Conservation (phyloP, 2,888 invertebrate species). For the Hypomecis punctinalis region DNA sequence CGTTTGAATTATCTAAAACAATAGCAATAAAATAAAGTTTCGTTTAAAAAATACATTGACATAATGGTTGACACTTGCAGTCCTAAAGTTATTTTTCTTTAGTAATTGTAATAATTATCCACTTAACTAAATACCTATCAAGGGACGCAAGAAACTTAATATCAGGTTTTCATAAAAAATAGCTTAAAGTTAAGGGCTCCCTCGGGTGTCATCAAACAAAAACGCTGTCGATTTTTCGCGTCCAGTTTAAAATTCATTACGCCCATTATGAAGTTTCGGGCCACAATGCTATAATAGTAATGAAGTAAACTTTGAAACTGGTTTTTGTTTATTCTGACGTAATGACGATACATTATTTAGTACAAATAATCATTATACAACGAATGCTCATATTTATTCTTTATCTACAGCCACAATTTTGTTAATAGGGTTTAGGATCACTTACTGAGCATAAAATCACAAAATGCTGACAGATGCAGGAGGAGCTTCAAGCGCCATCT, state of each 20-base stretch:
- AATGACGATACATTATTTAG: constrained; percentile 27
- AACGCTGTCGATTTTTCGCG: constrained; percentile 34
- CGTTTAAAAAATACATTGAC: too few species aligned
- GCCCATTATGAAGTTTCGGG: constrained; percentile 34
- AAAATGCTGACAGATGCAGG: too few species aligned
- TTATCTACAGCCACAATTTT: too few species aligned
- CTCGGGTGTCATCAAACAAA: constrained; percentile 12
- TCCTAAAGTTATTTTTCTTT: too few species aligned
- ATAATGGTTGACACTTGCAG: too few species aligned
- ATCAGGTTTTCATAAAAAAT: background rate
- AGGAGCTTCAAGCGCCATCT: too few species aligned
- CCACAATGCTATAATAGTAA: constrained; percentile 43
- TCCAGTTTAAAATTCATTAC: constrained; percentile 38
- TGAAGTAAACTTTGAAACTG: constrained; percentile 41
- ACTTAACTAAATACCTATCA: background rate
- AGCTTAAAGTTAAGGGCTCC: background rate
- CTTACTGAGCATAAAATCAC: too few species aligned
- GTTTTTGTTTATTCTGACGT: constrained; percentile 37
- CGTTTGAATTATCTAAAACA: too few species aligned
- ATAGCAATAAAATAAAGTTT: too few species aligned
- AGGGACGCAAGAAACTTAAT: background rate
- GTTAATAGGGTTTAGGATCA: too few species aligned
- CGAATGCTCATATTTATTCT: too few species aligned
- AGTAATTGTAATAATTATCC: background rate
- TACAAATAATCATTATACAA: too few species aligned